Base-by-base conservation (phyloP, 1,140 invertebrate species). In the Lanistes nyassanus region DNA sequence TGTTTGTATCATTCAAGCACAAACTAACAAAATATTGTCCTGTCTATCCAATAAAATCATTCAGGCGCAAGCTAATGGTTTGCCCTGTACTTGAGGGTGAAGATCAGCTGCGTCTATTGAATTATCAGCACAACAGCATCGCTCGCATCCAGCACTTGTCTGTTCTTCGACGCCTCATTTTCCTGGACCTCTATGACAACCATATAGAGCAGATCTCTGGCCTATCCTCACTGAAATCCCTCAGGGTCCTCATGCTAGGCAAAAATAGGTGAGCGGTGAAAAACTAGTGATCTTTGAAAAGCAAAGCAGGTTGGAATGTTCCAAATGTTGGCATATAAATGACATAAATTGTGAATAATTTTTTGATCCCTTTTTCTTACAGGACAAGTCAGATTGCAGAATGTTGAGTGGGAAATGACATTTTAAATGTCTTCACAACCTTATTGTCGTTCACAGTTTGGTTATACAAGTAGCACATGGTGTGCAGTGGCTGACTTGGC, bases 151-250 rank as follows among this genome's bases (percentile, higher is more conserved):
- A 94, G 77, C 91, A 91, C 68, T 87, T 93, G 31, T 85, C 81
- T 39, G 81, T 76, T 75, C 91, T 96, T 72, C 92, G 92, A 42
- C 92, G 94, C 87, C 89, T 97, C 58, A 95, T 98, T 37, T 97
- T 97, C 85, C 92, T 98, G 62, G 96, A 98, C 88, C 90, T 98
- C 5, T 98, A 97, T 88, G 95, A 97, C 88, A 98, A 98, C 90
- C 95, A 97, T 88, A 93, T 98, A 55, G 95, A 97, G 75, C 93
- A 93, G 84, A 94, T 98, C 66, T 92, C 92, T 58, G 94, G 92
- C 75, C 90, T 97, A 47, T 92, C 94, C 78, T 90, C 92, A 64
- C 90, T 97, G 11, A 92, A 92, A 64, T 94, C 93, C 85, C 90
- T 97, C 16, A 90, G 95, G 81, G 95, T 97, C 7, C 90, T 97